Evolutionary conservation across 2,797 vertebrate genomes (phyloP).

Genomic region (Malacoctenus gilli): DNA sequence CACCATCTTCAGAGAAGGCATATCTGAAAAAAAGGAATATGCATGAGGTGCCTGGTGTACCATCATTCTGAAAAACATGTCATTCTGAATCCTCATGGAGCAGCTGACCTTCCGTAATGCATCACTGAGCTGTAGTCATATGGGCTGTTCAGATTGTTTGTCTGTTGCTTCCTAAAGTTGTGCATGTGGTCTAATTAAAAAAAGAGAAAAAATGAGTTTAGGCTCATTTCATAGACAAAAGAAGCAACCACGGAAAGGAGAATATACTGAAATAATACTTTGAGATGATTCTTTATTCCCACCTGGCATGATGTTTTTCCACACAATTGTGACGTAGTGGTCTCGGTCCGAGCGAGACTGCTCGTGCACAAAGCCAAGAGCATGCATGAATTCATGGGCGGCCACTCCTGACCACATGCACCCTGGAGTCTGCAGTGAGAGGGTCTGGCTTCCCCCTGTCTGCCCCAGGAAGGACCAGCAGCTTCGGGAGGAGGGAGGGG

Average conservation of each 20-base stretch:
- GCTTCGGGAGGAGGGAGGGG: conserved; percentile 66
- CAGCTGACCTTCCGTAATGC: conserved; percentile 88
- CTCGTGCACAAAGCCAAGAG: conserved; percentile 89
- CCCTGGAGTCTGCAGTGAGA: conserved; percentile 86
- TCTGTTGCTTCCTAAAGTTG: conserved; percentile 86
- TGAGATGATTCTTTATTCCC: background rate
- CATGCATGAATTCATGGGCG: conserved; percentile 87
- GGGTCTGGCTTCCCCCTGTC: conserved; percentile 82
- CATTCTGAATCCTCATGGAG: conserved; percentile 15
- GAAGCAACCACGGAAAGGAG: too few relatives aligned
- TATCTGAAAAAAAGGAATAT: conserved; percentile 76
- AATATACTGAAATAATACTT: too few relatives aligned
- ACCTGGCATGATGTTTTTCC: conserved; percentile 87
- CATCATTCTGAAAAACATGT: conserved; percentile 2
- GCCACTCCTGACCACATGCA: conserved; percentile 88
- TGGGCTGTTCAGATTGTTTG: conserved; percentile 86
- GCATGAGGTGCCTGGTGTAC: background rate
- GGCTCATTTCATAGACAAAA: background rate
- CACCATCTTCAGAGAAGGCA: conserved; percentile 85
- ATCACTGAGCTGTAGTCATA: conserved; percentile 91
- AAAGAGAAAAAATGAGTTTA: conserved; percentile 14
- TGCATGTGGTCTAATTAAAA: conserved; percentile 71
- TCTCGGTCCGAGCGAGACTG: conserved; percentile 89
- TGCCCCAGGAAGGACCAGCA: conserved; percentile 90
- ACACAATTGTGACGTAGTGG: conserved; percentile 83